These are phyloP conservation scores for Drosophila funebris DNA, from an alignment of 1,140 invertebrate genomes.

Conservation along the genomic window DNA sequence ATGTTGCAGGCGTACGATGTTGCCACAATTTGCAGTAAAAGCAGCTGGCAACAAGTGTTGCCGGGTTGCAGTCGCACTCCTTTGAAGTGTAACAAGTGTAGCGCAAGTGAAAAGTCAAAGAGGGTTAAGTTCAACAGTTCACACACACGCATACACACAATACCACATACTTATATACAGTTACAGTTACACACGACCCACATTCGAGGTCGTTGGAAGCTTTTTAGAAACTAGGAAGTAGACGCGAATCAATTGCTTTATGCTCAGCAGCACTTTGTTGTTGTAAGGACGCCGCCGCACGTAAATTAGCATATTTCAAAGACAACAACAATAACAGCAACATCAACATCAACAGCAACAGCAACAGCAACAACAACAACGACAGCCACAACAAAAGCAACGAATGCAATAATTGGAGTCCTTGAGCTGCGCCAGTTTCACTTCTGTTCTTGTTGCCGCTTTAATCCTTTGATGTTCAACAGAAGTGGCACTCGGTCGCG, in stretches of 20 bases:
- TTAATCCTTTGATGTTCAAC: slow-evolving; percentile 75
- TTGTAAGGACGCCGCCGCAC: slow-evolving; percentile 23
- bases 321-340: slow-evolving; percentile 46
- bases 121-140: slow-evolving; percentile 79
- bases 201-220: slow-evolving; percentile 43
- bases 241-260: slow-evolving; percentile 69
- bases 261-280: slow-evolving; percentile 41
- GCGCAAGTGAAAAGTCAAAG: slow-evolving; percentile 62
- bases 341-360: too few relatives aligned
- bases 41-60: slow-evolving; percentile 72
- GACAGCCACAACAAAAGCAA: slow-evolving; percentile 56
- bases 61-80: slow-evolving; percentile 34
- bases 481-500: slow-evolving; percentile 70
- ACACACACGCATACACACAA: slow-evolving; percentile 13
- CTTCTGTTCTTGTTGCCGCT: slow-evolving; percentile 59
- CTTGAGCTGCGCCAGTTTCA: slow-evolving; percentile 58
- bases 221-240: slow-evolving; percentile 56
- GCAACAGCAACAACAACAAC: slow-evolving; percentile 56
- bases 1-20: slow-evolving; percentile 8
- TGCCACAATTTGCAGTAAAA: slow-evolving; percentile 24
- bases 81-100: slow-evolving; percentile 74
- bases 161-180: slow-evolving; percentile 4
- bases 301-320: slow-evolving; percentile 79
- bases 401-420: slow-evolving; percentile 80
- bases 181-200: slow-evolving; percentile 57